A percentile compares a stretch with the other conserved stretches of the same genome.
phyloP scores from a whole-genome alignment of 2,113 vertebrate genomes.

The Cromileptes altivelis region DNA sequence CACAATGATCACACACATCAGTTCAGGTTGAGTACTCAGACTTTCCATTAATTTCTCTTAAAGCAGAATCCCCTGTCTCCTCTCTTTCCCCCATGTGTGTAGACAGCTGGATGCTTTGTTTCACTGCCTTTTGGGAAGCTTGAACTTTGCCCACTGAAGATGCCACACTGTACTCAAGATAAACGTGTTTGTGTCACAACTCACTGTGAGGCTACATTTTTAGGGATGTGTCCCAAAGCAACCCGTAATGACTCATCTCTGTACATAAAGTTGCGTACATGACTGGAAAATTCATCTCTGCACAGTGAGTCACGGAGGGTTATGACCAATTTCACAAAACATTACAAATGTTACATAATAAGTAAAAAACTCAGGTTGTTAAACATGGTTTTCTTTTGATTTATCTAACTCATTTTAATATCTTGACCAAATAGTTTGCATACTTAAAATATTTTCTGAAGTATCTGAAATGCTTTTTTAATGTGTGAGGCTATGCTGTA shows the following conservation, averaged over 20 bases:
- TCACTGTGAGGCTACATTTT: background rate
- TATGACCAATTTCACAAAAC: background rate
- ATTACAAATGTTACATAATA: constrained; percentile 27
- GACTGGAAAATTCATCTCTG: constrained; percentile 19
- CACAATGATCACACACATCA: constrained; percentile 44
- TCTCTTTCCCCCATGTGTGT: background rate
- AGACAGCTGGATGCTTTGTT: constrained; percentile 21
- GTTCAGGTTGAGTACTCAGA: background rate
- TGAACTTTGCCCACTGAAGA: constrained; percentile 69
- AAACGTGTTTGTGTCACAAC: constrained; percentile 25
- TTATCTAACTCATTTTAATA: background rate
- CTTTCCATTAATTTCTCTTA: constrained; percentile 1
- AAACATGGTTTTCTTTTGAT: background rate
- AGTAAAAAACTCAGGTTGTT: background rate
- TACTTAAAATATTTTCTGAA: background rate
- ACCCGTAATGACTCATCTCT: constrained; percentile 23
- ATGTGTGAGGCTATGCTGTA: background rate
- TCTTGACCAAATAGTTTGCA: background rate
- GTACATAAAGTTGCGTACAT: background rate
- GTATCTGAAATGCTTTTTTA: background rate
- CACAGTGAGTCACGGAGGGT: constrained; percentile 19
- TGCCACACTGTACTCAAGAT: constrained; percentile 47
- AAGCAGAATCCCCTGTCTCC: background rate
- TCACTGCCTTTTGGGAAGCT: constrained; percentile 11
- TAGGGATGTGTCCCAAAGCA: constrained; percentile 5